Conservation (phyloP, 2,888 invertebrate genomes). For the Euproctis similis region DNA sequence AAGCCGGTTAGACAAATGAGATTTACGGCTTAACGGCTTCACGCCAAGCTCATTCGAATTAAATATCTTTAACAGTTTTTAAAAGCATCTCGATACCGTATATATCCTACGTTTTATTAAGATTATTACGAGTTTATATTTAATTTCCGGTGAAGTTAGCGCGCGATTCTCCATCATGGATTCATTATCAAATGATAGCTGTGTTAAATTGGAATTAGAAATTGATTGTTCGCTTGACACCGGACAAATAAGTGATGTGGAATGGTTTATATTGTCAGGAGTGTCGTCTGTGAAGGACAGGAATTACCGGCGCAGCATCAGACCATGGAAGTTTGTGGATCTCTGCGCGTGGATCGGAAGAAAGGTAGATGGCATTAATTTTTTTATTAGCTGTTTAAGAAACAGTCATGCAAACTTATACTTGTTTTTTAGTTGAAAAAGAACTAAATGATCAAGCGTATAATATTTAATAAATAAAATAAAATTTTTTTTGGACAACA, state of each 20-base stretch:
- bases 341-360: conserved; percentile 63
- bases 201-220: conserved; percentile 49
- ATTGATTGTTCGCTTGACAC: conserved; percentile 49
- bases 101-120: neutral
- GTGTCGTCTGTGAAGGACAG: conserved; percentile 52
- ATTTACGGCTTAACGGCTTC: neutral
- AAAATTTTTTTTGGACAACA: too few species aligned
- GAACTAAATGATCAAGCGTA: too few species aligned
- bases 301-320: conserved; percentile 36
- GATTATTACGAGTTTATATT: neutral
- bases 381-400: too few species aligned
- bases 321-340: conserved; percentile 53
- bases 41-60: neutral
- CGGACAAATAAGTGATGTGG: conserved; percentile 43
- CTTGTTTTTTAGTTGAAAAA: too few species aligned
- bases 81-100: neutral
- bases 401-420: too few species aligned
- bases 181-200: conserved; percentile 23
- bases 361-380: conserved; percentile 54
- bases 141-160: conserved; percentile 2
- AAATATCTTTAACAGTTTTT: conserved; percentile 4
- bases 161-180: conserved; percentile 26
- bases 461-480: too few species aligned
- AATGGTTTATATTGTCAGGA: conserved; percentile 62
- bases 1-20: conserved; percentile 5